phyloP scores from a whole-genome alignment of 53 echinoderm and acorn worm species.

The Holothuria scabra region DNA sequence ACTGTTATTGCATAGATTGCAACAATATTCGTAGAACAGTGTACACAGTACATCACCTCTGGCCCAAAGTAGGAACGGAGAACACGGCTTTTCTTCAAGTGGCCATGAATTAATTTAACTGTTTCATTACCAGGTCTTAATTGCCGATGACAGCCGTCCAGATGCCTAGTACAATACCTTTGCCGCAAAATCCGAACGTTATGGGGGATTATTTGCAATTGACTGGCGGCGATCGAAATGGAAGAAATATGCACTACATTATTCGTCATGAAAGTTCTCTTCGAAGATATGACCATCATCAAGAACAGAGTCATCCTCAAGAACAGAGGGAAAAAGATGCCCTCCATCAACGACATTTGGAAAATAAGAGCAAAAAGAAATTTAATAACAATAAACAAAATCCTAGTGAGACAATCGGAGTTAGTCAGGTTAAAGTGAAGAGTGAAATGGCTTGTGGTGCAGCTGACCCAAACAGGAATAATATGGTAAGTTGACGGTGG shows the following conservation, averaged over 20 bases:
- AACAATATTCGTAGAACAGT: constrained; percentile 6
- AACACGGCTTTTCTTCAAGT: not conserved
- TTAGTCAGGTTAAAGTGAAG: constrained; percentile 36
- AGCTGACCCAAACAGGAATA: constrained; percentile 29
- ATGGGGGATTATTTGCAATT: constrained; percentile 33
- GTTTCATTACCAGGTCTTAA: not conserved
- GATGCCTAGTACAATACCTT: constrained; percentile 43
- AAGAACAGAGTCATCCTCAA: constrained; percentile 40
- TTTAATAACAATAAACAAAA: constrained; percentile 18
- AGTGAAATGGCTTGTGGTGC: constrained; percentile 43
- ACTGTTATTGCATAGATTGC: not conserved
- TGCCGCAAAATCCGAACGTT: constrained; percentile 46
- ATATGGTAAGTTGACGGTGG: not conserved
- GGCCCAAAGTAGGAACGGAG: constrained; percentile 20
- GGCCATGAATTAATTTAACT: constrained; percentile 24
- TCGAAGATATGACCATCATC: constrained; percentile 34
- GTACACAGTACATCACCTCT: not conserved
- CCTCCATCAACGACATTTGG: constrained; percentile 39
- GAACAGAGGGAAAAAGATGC: constrained; percentile 36
- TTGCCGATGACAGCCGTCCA: constrained; percentile 49
- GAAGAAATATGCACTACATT: constrained; percentile 38
- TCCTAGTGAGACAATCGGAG: constrained; percentile 28
- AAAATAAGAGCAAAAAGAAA: constrained; percentile 48
- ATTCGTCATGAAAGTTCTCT: constrained; percentile 33
- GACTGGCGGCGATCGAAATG: constrained; percentile 14